These are phyloP conservation scores for Gymnoscelis rufifasciata DNA, from an alignment of 2,888 invertebrate genomes.

Conservation along the genomic window DNA sequence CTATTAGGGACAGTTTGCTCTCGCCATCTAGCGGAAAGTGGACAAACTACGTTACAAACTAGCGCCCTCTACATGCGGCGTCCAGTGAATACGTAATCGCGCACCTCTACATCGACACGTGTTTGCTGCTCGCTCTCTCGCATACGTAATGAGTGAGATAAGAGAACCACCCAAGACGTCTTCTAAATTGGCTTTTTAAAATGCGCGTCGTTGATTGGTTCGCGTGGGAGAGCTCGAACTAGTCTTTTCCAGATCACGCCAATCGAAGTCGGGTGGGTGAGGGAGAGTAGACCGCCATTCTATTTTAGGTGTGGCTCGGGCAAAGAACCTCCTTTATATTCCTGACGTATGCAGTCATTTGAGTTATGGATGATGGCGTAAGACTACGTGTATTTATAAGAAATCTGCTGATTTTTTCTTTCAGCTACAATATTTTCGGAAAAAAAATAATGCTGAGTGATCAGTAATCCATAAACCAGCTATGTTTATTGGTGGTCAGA, in stretches of 20 bases:
- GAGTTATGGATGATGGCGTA: slow-evolving; percentile 71
- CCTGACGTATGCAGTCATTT: slow-evolving; percentile 74
- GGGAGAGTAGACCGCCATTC: slow-evolving; percentile 64
- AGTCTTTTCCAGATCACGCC: slow-evolving; percentile 56
- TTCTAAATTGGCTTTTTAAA: slow-evolving; percentile 59
- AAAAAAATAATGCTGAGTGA: slow-evolving; percentile 42
- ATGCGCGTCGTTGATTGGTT: slow-evolving; percentile 65
- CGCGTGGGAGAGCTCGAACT: slow-evolving; percentile 48
- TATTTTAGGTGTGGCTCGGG: slow-evolving; percentile 67
- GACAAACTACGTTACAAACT: slow-evolving; percentile 43
- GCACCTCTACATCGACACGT: slow-evolving; percentile 47
- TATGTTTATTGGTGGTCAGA: too few species aligned
- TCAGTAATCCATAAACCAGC: slow-evolving; percentile 22
- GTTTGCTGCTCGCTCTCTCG: slow-evolving; percentile 49
- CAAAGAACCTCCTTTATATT: slow-evolving; percentile 74
- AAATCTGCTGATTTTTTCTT: slow-evolving; percentile 58
- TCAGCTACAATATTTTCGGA: slow-evolving; percentile 44
- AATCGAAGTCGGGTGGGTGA: slow-evolving; percentile 53
- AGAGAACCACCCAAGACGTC: slow-evolving; percentile 52
- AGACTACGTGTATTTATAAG: slow-evolving; percentile 64
- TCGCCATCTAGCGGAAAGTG: slow-evolving; percentile 49
- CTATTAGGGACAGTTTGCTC: slow-evolving; percentile 25
- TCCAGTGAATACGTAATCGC: slow-evolving; percentile 30
- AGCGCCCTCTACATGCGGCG: slow-evolving; percentile 56
- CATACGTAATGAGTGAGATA: slow-evolving; percentile 55